phyloP scores from a whole-genome alignment of 1,140 invertebrate genomes.

The Papilio aristodemus region DNA sequence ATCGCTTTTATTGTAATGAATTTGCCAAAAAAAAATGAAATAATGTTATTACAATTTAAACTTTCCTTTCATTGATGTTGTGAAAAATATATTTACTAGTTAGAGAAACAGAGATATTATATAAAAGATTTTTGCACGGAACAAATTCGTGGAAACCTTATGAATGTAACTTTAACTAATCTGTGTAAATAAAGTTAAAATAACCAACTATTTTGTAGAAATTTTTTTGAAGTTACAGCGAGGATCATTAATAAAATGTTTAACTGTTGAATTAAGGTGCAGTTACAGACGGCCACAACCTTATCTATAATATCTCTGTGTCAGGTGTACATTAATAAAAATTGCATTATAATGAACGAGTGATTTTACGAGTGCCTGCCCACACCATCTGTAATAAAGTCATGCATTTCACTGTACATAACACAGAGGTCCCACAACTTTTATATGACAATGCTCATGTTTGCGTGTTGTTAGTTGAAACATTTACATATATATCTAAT shows the following conservation, averaged over 20 bases:
- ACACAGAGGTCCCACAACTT: slow-evolving; percentile 40
- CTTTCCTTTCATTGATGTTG: slow-evolving; percentile 5
- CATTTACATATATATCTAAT: slow-evolving; percentile 62
- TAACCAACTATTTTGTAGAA: slow-evolving; percentile 3
- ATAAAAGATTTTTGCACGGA: neutral
- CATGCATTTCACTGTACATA: slow-evolving; percentile 28
- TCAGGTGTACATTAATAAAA: slow-evolving; percentile 8
- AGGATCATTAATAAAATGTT: neutral
- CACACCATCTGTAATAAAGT: slow-evolving; percentile 24
- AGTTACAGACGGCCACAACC: too few species aligned
- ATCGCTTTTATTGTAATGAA: slow-evolving; percentile 3
- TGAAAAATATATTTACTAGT: slow-evolving; percentile 18
- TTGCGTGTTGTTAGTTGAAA: slow-evolving; percentile 63
- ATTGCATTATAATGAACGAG: slow-evolving; percentile 16
- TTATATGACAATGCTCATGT: slow-evolving; percentile 56
- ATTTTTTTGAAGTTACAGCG: neutral
- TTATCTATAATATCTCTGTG: slow-evolving; percentile 26
- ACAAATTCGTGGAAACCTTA: neutral
- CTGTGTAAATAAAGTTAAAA: neutral
- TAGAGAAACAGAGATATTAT: slow-evolving; percentile 11
- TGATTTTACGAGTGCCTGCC: slow-evolving; percentile 31
- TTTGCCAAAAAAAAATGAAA: slow-evolving; percentile 23
- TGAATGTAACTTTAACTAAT: neutral
- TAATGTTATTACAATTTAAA: neutral
- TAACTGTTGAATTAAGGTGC: slow-evolving; percentile 1